Evolutionary conservation across 2,888 invertebrate genomes (phyloP).

Genomic region (Trissolcus brochymenae): DNA sequence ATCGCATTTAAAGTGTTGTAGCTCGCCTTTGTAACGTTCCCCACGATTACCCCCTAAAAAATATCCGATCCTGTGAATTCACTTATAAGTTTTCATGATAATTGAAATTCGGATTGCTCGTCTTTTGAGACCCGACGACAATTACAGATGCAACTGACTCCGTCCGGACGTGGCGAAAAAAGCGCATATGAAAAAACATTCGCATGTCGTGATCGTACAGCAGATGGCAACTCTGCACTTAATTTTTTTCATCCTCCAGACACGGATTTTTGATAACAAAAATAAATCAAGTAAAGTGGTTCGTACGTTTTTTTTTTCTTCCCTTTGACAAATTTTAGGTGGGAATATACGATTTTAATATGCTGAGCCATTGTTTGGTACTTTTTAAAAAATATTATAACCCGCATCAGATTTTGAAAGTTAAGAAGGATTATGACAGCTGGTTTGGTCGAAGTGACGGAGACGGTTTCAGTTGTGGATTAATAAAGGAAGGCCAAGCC

Average conservation of each 20-base stretch:
- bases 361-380: no score
- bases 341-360: no score
- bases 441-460: constrained; percentile 43
- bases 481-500: constrained; percentile 72
- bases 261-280: constrained; percentile 19
- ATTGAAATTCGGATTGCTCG: not conserved
- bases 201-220: constrained; percentile 61
- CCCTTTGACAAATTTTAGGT: no score
- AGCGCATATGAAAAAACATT: constrained; percentile 64
- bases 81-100: not conserved
- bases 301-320: no score
- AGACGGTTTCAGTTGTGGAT: constrained; percentile 66
- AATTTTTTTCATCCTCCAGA: constrained; percentile 12
- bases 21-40: constrained; percentile 38
- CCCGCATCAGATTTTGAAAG: constrained; percentile 44
- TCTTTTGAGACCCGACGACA: constrained; percentile 35
- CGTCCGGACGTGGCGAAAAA: constrained; percentile 65
- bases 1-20: constrained; percentile 70
- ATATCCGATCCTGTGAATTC: constrained; percentile 33
- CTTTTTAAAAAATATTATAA: constrained; percentile 1
- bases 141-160: constrained; percentile 29
- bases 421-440: constrained; percentile 57
- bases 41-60: constrained; percentile 69
- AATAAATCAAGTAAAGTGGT: not conserved
- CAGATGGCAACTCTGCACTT: constrained; percentile 62